Evolutionary conservation across 1,140 invertebrate genomes (phyloP), one percentile per base, ranked within the genome.

Genomic region (Ptiloglossa arizonensis): DNA sequence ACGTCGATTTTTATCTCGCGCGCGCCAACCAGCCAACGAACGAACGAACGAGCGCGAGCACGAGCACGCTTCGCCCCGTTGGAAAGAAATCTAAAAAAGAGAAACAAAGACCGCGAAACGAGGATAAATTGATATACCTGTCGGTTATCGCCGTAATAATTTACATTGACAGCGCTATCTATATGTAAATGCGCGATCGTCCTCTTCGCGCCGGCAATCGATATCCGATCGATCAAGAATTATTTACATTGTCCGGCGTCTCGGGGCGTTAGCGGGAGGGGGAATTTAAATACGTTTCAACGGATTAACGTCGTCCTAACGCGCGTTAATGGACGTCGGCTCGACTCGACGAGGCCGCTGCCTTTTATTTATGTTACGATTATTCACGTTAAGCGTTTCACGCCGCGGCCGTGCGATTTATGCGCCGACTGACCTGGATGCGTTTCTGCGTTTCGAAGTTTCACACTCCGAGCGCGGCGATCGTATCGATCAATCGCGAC

Each of bases 101-200:
- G 52, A 38, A 59, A 38, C 29, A 32, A 48, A 68, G 38, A 17
- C 15, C n/a, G 17, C 46, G 59, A 44, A 63, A 50, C 57, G 50
- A 41, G 64, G 54, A 69, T 69, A 69, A 59, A 76, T 76, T 69
- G 73, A 76, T 76, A 69, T 50, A 69, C 29, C 75, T 38, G 57
- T 77, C 68, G 66, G 50, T 83, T 78, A 82, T 82, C 68, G 68
- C 68, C 50, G 74, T 48, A 80, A 83, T 83, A 79, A 83, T 79
- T 83, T 83, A 83, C 56, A 83, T 62, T 74, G 82, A 83, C 82
- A 79, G 81, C 38, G 29, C 75, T 66, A 83, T 83, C 80, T 83
- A 74, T 79, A 75, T 83, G 81, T 78, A 83, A 83, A 83, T 75
- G 70, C 62, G 4, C 27, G 80, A 68, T 83, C 64, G 50, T 79